phyloP scores from a whole-genome alignment of 2,888 invertebrate genomes.

The Himalopsyche japonica region DNA sequence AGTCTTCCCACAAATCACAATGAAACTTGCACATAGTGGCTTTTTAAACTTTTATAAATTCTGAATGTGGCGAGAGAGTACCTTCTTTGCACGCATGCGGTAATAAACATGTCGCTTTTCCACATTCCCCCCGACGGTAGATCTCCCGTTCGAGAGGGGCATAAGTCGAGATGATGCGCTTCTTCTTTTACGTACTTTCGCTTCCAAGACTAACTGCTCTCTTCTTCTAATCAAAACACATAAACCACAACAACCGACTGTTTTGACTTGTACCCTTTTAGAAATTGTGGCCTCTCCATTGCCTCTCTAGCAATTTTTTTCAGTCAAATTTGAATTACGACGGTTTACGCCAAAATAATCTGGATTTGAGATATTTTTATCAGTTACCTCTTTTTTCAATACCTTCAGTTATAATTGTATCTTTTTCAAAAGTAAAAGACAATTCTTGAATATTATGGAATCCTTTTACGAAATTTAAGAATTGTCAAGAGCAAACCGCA shows the following conservation, averaged over 20 bases:
- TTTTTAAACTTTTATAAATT: constrained; percentile 4
- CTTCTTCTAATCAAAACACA: background rate
- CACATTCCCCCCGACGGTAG: background rate
- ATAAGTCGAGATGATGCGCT: background rate
- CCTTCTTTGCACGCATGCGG: background rate
- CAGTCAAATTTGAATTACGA: background rate
- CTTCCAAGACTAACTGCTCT: background rate
- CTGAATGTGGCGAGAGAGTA: background rate
- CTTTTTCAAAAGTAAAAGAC: too few relatives aligned
- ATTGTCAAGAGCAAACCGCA: too few relatives aligned
- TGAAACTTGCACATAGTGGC: background rate
- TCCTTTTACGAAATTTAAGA: too few relatives aligned
- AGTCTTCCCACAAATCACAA: background rate
- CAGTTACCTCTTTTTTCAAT: too few relatives aligned
- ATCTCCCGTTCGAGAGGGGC: background rate
- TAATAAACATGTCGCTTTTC: background rate
- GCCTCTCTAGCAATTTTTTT: background rate
- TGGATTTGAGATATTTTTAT: background rate
- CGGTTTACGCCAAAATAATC: background rate
- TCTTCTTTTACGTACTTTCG: background rate
- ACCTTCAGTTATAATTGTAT: too few relatives aligned
- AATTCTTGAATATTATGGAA: too few relatives aligned
- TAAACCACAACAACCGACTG: background rate
- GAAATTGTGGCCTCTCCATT: background rate
- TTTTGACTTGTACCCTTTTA: background rate